Evolutionary conservation across 2,888 invertebrate genomes (phyloP), one percentile per base, ranked within the genome.

Genomic region (Volucella inflata): DNA sequence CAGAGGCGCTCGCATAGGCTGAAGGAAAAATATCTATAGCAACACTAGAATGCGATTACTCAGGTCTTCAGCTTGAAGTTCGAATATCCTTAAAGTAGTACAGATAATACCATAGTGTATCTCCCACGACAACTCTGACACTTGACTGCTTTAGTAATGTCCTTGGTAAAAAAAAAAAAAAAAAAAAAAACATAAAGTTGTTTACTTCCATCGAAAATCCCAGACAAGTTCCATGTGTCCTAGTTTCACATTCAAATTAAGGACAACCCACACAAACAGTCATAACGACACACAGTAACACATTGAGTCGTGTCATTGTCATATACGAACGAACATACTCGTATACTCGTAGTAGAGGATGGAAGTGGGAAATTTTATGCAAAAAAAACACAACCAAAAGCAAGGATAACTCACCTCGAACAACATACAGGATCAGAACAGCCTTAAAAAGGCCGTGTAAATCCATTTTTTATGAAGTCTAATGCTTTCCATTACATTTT

Each of bases 371-470:
- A 62, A 68, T 50, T 67, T 62, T 59, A 81, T 53, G 30, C 40
- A 65, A 64, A 65, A 65, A 11, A 74, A 11, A 50, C 14, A 50
- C 8, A 53, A 1, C 2, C 55, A 30, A 65, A 55, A 38, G 48
- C 60, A 67, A 76, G 71, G 70, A 72, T 82, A 67, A 88, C 92
- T 92, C 89, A 92, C 92, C 92, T 91, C 89, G 89, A 88, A 92
- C 89, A 89, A 90, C 89, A 89, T 91, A 92, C 89, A 92, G 91
- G 90, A 92, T 92, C 90, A 92, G 90, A 89, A 90, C 89, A 90
- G 92, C 92, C 92, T 92, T 92, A 90, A 91, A 91, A 92, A 92
- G 92, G 91, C 92, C 90, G 89, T 90, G 90, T 89, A 91, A 91
- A 91, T 91, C 92, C 92, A 92, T 92, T 92, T 92, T 92, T 92